Evolutionary conservation across 2,888 invertebrate species (phyloP).

Genomic region (Sipha maydis): DNA sequence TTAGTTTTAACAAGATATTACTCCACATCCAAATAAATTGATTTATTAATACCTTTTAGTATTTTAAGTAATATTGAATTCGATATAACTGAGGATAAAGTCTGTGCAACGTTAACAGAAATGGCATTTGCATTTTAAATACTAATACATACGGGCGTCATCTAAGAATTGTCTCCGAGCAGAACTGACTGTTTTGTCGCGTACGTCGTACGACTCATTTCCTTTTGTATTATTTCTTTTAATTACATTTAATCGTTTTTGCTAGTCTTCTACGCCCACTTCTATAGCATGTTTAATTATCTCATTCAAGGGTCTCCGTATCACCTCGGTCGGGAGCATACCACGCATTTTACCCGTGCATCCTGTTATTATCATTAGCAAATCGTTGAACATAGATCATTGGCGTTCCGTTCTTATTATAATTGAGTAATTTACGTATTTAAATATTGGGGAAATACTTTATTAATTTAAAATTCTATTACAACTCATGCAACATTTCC

Average conservation of each 20-base stretch:
- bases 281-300: slow-evolving; percentile 44
- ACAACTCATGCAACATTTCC: slow-evolving; percentile 35
- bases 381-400: slow-evolving; percentile 14
- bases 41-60: no score
- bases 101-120: no score
- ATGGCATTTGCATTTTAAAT: no score
- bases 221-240: slow-evolving; percentile 38
- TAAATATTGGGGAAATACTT: slow-evolving; percentile 5
- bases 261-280: slow-evolving; percentile 48
- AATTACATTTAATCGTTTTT: slow-evolving; percentile 53
- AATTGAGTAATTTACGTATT: slow-evolving; percentile 15
- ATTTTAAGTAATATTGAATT: no score
- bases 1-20: no score
- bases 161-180: slow-evolving; percentile 13
- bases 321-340: slow-evolving; percentile 25
- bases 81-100: no score
- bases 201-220: slow-evolving; percentile 28
- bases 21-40: no score
- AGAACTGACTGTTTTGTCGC: slow-evolving; percentile 9
- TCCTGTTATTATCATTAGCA: slow-evolving; percentile 37
- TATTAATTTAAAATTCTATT: neutral
- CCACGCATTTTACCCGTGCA: slow-evolving; percentile 47
- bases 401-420: slow-evolving; percentile 13
- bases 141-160: neutral
- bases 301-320: slow-evolving; percentile 30